Percentiles rank a stretch among this genome's conserved stretches.
These are phyloP conservation scores for Muschampia plurimacula DNA, from an alignment of 2,888 invertebrate genomes.

Conservation along the genomic window DNA sequence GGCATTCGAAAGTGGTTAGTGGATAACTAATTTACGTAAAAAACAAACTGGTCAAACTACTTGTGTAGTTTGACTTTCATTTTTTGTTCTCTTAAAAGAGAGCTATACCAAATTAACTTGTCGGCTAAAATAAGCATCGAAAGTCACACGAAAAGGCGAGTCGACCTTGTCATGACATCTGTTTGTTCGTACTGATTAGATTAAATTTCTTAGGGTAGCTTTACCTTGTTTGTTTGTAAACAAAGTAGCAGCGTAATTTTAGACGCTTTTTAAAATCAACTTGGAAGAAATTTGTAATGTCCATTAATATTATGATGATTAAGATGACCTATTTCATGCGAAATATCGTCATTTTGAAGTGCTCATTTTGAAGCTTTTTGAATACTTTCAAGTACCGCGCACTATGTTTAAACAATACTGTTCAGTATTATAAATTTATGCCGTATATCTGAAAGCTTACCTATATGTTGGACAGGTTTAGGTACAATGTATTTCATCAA, in stretches of 20 bases:
- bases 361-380: too few relatives aligned
- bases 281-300: neutral
- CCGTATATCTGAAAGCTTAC: too few relatives aligned
- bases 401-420: too few relatives aligned
- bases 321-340: neutral
- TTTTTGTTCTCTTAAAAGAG: neutral
- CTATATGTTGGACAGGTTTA: too few relatives aligned
- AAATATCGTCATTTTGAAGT: neutral
- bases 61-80: neutral
- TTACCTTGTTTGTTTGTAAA: neutral
- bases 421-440: too few relatives aligned
- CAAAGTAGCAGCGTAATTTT: neutral
- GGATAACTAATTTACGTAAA: too few relatives aligned
- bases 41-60: too few relatives aligned
- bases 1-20: too few relatives aligned
- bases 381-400: too few relatives aligned
- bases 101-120: neutral
- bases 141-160: neutral
- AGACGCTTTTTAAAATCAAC: neutral
- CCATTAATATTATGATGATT: neutral
- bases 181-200: neutral
- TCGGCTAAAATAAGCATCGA: neutral
- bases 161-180: conserved; percentile 1
- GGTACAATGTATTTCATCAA: too few relatives aligned
- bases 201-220: conserved; percentile 1